A percentile compares a stretch with the other conserved stretches of the same genome.
Conservation (phyloP, 2,888 invertebrate species). For the Idaea straminata region DNA sequence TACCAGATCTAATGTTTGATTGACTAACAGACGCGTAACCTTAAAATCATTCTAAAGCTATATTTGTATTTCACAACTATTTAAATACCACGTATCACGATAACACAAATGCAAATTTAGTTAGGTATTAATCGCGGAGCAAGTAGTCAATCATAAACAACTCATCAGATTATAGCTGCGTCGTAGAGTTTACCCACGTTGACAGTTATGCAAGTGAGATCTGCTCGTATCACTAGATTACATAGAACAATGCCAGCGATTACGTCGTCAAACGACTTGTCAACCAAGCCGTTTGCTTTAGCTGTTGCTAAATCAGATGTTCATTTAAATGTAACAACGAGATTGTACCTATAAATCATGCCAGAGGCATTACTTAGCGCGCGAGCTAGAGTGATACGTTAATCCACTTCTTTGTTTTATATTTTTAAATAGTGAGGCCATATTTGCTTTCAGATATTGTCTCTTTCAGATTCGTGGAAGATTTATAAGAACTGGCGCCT, state of each 20-base stretch:
- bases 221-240: conserved; percentile 72
- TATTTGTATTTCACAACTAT: conserved; percentile 62
- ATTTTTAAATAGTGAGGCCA: conserved; percentile 78
- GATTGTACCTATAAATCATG: conserved; percentile 73
- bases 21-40: conserved; percentile 48
- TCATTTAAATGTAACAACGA: conserved; percentile 64
- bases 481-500: conserved; percentile 75
- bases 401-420: conserved; percentile 77
- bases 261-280: conserved; percentile 72
- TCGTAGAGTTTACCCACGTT: conserved; percentile 63
- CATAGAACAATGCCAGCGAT: conserved; percentile 73
- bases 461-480: conserved; percentile 67
- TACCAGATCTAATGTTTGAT: conserved; percentile 38
- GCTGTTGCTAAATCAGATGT: conserved; percentile 74
- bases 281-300: conserved; percentile 50
- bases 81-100: conserved; percentile 42
- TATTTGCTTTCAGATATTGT: conserved; percentile 78
- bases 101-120: conserved; percentile 57
- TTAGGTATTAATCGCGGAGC: conserved; percentile 58
- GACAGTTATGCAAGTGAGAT: conserved; percentile 75
- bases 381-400: conserved; percentile 68
- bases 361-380: conserved; percentile 62
- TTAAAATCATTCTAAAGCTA: conserved; percentile 49
- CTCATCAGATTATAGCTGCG: conserved; percentile 68
- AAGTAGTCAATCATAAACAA: conserved; percentile 69